Percentiles rank a stretch among this genome's conserved stretches.
Conservation (phyloP, 2,888 invertebrate species). For the Ophion ventricosus region DNA sequence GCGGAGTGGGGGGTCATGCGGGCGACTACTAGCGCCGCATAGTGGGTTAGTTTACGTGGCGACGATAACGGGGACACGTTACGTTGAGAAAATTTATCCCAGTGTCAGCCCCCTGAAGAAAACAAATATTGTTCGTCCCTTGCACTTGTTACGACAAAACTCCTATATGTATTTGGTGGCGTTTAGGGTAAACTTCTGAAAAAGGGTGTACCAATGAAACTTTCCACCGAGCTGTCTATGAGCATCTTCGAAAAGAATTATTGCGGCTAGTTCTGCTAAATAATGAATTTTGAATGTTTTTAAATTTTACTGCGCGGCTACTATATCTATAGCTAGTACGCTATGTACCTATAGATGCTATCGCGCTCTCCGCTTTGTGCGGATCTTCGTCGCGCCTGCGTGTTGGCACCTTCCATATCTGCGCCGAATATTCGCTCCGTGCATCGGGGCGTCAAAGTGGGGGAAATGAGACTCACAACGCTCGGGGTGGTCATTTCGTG, state of each 20-base stretch:
- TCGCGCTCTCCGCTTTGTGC: neutral
- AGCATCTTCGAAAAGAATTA: neutral
- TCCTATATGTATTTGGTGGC: neutral
- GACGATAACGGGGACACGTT: too few species aligned
- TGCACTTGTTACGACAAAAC: constrained; percentile 25
- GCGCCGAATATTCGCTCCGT: too few species aligned
- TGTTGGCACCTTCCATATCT: too few species aligned
- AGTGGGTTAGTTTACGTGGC: too few species aligned
- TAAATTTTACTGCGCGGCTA: neutral
- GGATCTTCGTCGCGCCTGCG: neutral
- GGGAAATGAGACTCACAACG: too few species aligned
- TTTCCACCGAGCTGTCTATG: neutral
- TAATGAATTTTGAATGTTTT: neutral
- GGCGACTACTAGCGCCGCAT: too few species aligned
- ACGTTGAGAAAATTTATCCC: too few species aligned
- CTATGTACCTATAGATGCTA: neutral
- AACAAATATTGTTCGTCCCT: constrained; percentile 3
- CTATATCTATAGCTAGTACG: neutral
- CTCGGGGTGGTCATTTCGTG: too few species aligned
- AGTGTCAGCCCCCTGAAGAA: too few species aligned
- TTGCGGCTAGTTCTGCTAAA: neutral
- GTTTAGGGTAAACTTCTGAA: neutral
- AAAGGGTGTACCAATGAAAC: neutral
- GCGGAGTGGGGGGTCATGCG: too few species aligned
- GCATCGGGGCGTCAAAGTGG: too few species aligned